Conservation (phyloP, 2,797 vertebrate species). For the Alcedo atthis region DNA sequence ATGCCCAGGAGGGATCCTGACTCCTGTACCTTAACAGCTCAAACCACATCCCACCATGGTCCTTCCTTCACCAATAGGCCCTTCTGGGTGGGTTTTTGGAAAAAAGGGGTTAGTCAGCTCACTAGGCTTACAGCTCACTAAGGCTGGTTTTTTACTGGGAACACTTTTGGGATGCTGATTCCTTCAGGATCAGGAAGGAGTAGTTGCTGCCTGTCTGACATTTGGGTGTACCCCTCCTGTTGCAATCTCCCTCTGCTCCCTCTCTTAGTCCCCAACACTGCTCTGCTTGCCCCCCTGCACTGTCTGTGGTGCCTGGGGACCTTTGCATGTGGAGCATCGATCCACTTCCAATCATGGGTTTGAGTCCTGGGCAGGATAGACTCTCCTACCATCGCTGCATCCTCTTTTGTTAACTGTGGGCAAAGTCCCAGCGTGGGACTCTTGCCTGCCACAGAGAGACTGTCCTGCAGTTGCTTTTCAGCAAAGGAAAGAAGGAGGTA, state of each 20-base stretch:
- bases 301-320: fast-evolving
- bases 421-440: background rate
- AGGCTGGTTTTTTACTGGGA: background rate
- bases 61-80: background rate
- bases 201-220: background rate
- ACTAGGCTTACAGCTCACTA: background rate
- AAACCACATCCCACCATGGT: fast-evolving
- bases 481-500: background rate
- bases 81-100: background rate
- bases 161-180: background rate
- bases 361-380: background rate
- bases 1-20: background rate
- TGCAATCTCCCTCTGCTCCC: background rate
- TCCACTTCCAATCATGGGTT: fast-evolving
- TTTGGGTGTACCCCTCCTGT: background rate
- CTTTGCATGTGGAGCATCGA: background rate
- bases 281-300: background rate
- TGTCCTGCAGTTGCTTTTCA: background rate
- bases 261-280: background rate
- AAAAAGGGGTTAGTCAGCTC: background rate
- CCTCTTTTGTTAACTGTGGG: background rate
- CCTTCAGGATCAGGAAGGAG: background rate
- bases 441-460: background rate
- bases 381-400: background rate
- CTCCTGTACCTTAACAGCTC: background rate